Evolutionary conservation across 2,797 vertebrate species (phyloP).

Genomic region (Megaceryle alcyon): DNA sequence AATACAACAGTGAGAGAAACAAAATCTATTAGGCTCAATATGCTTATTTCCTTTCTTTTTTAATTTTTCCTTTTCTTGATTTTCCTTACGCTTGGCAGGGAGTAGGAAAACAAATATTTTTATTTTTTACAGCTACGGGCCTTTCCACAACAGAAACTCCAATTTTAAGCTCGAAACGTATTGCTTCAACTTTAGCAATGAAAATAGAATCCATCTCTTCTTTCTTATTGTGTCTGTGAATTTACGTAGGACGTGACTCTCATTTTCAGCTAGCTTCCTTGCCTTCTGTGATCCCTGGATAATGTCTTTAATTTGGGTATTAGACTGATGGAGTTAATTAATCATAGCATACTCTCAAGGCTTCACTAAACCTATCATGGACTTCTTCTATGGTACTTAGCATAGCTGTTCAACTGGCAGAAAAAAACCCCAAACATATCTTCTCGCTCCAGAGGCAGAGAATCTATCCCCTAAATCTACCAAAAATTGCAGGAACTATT

Average conservation of each 20-base stretch:
- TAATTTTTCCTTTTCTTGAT: neutral
- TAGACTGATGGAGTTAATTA: conserved; percentile 5
- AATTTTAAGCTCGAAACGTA: neutral
- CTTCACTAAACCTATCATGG: neutral
- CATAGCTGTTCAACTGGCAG: neutral
- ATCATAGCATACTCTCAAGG: neutral
- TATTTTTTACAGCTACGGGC: neutral
- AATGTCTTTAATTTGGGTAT: neutral
- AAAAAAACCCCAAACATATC: neutral
- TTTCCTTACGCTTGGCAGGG: neutral
- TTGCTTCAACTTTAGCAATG: neutral
- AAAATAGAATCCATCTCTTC: neutral
- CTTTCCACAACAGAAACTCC: neutral
- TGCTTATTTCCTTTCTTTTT: neutral
- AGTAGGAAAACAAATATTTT: neutral
- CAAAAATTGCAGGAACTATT: neutral
- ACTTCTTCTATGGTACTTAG: neutral
- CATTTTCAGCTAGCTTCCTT: neutral
- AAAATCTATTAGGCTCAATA: neutral
- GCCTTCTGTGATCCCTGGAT: neutral
- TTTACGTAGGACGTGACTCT: neutral
- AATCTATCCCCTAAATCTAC: neutral
- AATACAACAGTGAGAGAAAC: neutral
- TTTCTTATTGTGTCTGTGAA: neutral
- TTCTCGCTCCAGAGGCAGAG: neutral